phyloP scores from a whole-genome alignment of 2,888 invertebrate species.

The Mylabris sibirica region DNA sequence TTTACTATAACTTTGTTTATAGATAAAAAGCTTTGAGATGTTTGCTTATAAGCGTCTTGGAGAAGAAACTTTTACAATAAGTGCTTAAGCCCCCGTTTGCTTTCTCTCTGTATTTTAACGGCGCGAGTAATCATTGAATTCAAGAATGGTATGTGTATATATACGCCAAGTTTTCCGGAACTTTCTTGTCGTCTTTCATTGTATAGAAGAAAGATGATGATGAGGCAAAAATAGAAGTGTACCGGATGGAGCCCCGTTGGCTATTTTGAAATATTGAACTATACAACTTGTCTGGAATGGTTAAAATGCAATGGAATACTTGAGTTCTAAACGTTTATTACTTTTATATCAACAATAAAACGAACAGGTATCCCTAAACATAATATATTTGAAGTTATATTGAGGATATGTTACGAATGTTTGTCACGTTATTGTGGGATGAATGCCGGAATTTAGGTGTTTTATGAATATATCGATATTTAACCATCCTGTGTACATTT shows the following conservation, averaged over 20 bases:
- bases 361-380: slow-evolving; percentile 7
- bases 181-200: not conserved
- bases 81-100: not conserved
- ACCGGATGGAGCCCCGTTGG: not conserved
- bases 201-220: not conserved
- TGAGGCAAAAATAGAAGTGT: not conserved
- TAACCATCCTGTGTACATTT: not conserved
- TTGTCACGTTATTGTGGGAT: slow-evolving; percentile 1
- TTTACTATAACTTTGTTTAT: not conserved
- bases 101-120: not conserved
- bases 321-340: slow-evolving; percentile 9
- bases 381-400: slow-evolving; percentile 8
- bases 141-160: not conserved
- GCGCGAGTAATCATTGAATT: not conserved
- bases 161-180: not conserved
- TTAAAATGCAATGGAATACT: slow-evolving; percentile 1
- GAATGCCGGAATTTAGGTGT: not conserved
- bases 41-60: not conserved
- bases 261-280: slow-evolving; percentile 9
- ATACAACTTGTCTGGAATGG: not conserved
- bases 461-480: not conserved
- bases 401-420: not conserved
- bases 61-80: slow-evolving; percentile 9
- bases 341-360: slow-evolving; percentile 11
- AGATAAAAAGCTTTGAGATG: slow-evolving; percentile 7